phyloP scores from a whole-genome alignment of 64 coral and sea anemone species.

The Montipora sp. region DNA sequence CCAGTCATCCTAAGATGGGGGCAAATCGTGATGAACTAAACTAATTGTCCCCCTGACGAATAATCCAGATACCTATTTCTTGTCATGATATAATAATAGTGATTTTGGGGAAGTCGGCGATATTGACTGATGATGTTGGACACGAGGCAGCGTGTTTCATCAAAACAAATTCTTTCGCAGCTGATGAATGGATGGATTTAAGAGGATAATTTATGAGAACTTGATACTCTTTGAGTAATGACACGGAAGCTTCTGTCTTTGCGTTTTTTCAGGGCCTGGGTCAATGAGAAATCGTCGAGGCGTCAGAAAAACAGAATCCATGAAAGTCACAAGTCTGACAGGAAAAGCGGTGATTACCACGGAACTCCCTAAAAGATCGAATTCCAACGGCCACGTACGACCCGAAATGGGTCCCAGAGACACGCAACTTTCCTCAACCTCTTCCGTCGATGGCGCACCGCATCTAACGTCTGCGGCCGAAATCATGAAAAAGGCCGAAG shows the following conservation, averaged over 20 bases:
- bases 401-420: not conserved
- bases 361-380: conserved; percentile 70
- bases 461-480: not conserved
- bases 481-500: not conserved
- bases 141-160: not conserved
- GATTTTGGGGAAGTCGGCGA: not conserved
- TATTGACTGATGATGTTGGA: not conserved
- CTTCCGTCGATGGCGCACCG: conserved; percentile 15
- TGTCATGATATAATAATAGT: no score
- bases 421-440: conserved; percentile 5
- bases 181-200: no score
- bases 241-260: no score
- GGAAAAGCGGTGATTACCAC: conserved; percentile 87
- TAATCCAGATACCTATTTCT: no score
- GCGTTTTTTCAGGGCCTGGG: conserved; percentile 27
- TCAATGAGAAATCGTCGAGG: conserved; percentile 43
- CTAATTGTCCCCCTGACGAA: no score
- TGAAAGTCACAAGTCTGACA: conserved; percentile 93
- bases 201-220: no score
- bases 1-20: no score
- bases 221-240: no score
- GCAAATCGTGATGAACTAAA: no score
- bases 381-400: conserved; percentile 71
- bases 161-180: not conserved
- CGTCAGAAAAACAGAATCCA: conserved; percentile 77